Evolutionary conservation across 2,797 vertebrate species (phyloP).

Genomic region (Acanthurus lineatus): DNA sequence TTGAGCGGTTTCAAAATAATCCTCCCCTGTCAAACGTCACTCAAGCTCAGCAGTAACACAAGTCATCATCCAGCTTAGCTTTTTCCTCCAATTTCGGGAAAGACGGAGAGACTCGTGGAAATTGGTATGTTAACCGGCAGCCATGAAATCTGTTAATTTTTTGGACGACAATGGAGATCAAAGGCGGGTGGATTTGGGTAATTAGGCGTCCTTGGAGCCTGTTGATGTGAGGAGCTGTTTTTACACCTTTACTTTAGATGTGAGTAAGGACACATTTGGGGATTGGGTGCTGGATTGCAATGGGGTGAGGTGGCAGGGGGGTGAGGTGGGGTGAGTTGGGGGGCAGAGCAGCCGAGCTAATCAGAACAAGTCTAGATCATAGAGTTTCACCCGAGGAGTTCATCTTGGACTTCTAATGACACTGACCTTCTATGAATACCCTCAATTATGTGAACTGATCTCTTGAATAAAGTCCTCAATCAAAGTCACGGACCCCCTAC

Average conservation of each 20-base stretch:
- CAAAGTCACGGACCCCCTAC: constrained; percentile 66
- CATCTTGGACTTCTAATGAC: constrained; percentile 76
- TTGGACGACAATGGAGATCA: constrained; percentile 78
- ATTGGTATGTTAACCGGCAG: constrained; percentile 79
- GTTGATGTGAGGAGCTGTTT: constrained; percentile 64
- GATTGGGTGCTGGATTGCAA: constrained; percentile 27
- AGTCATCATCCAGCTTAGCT: constrained; percentile 85
- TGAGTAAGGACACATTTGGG: constrained; percentile 45
- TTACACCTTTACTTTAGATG: constrained; percentile 74
- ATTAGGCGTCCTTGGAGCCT: constrained; percentile 76
- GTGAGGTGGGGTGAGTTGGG: constrained; percentile 18
- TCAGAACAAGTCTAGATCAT: constrained; percentile 66
- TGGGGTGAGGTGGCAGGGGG: constrained; percentile 25
- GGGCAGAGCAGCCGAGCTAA: constrained; percentile 54
- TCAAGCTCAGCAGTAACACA: constrained; percentile 84
- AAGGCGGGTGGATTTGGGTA: constrained; percentile 80
- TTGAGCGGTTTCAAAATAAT: constrained; percentile 85
- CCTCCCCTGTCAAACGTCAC: constrained; percentile 85
- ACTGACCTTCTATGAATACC: constrained; percentile 81
- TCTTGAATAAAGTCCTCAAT: constrained; percentile 81
- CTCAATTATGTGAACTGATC: constrained; percentile 77
- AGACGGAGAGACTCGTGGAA: constrained; percentile 76
- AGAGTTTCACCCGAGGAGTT: constrained; percentile 60
- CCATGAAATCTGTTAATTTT: constrained; percentile 77
- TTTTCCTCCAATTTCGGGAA: constrained; percentile 72